These are phyloP conservation scores for Myanophis thanlyinensis DNA, from an alignment of 2,113 vertebrate species.

Conservation along the genomic window DNA sequence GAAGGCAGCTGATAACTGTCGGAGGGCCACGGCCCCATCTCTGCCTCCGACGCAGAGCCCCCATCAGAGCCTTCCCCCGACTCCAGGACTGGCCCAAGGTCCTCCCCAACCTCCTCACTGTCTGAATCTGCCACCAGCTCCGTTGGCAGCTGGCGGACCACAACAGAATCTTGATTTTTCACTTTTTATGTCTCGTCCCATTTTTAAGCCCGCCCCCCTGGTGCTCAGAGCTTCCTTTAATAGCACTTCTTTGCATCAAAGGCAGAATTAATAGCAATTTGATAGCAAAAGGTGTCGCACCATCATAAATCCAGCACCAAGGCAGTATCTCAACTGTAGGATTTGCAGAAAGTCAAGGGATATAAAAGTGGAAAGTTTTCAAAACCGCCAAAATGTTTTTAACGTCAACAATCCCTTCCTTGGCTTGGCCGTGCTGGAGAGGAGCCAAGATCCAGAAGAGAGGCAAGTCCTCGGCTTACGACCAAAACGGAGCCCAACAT, in stretches of 20 bases:
- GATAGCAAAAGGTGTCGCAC: not conserved
- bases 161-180: too few relatives aligned
- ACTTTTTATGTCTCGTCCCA: not conserved
- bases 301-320: not conserved
- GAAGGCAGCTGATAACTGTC: too few relatives aligned
- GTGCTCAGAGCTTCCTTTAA: not conserved
- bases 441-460: too few relatives aligned
- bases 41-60: too few relatives aligned
- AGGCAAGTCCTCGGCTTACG: too few relatives aligned
- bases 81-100: too few relatives aligned
- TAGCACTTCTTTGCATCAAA: not conserved
- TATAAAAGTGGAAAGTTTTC: not conserved
- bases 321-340: not conserved
- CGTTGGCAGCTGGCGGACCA: too few relatives aligned
- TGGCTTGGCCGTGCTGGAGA: not conserved
- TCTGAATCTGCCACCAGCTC: too few relatives aligned
- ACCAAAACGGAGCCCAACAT: too few relatives aligned
- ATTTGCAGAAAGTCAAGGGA: not conserved
- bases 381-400: not conserved
- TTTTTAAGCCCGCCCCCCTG: not conserved
- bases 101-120: accelerated
- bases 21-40: too few relatives aligned
- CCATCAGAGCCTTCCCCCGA: too few relatives aligned
- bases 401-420: not conserved
- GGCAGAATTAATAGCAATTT: not conserved